Evolutionary conservation across 2,888 invertebrate genomes (phyloP).

Genomic region (Cosmorhoe ocellata): DNA sequence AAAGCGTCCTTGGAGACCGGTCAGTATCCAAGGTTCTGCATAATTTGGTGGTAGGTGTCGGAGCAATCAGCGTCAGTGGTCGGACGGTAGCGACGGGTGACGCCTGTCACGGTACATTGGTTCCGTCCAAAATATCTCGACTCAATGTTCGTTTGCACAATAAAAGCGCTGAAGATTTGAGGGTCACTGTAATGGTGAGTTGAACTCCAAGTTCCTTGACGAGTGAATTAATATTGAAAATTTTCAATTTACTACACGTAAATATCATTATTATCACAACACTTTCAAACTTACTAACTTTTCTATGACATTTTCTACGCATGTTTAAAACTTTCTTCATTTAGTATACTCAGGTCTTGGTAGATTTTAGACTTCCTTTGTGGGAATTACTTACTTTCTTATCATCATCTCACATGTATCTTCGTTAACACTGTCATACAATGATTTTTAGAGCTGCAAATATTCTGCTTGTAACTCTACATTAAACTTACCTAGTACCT

Average conservation of each 20-base stretch:
- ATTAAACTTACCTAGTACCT: slow-evolving; percentile 1
- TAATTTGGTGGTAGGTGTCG: slow-evolving; percentile 63
- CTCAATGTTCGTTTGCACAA: slow-evolving; percentile 66
- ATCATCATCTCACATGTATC: not conserved
- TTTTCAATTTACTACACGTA: slow-evolving; percentile 2
- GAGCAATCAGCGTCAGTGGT: slow-evolving; percentile 63
- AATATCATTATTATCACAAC: no score
- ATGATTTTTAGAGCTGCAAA: no score
- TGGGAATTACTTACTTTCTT: no score
- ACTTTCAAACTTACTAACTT: no score
- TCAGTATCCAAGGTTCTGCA: slow-evolving; percentile 75
- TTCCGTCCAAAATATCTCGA: slow-evolving; percentile 62
- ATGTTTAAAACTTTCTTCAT: not conserved
- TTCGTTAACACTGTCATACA: not conserved
- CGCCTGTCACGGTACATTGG: slow-evolving; percentile 44
- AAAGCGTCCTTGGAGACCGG: slow-evolving; percentile 66
- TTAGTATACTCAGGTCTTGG: not conserved
- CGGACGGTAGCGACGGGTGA: slow-evolving; percentile 48
- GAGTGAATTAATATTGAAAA: not conserved
- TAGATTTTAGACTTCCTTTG: not conserved
- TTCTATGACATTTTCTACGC: slow-evolving; percentile 1
- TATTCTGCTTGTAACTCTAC: slow-evolving; percentile 8
- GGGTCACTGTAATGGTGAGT: slow-evolving; percentile 70
- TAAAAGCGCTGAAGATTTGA: slow-evolving; percentile 67
- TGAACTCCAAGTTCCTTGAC: not conserved